Evolutionary conservation across 2,113 vertebrate species (phyloP).

Genomic region (Grantiella picta): DNA sequence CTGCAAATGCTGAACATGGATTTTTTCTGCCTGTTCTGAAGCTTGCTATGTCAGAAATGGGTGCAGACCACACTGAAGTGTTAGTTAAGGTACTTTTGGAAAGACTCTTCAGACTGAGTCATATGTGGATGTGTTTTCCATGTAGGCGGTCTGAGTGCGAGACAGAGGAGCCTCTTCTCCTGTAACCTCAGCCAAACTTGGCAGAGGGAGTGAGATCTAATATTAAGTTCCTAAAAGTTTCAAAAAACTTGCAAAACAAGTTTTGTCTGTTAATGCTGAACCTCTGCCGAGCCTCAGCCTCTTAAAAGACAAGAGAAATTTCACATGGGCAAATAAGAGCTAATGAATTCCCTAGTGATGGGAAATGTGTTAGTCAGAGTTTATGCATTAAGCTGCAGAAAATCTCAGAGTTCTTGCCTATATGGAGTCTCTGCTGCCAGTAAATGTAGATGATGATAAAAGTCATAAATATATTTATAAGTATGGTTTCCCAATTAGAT

Average conservation of each 20-base stretch:
- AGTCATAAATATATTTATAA: not conserved
- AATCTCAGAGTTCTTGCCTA: not conserved
- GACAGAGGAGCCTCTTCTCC: not conserved
- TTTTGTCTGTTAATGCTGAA: not conserved
- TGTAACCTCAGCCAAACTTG: not conserved
- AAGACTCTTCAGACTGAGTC: not conserved
- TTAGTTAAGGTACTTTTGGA: not conserved
- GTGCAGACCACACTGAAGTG: not conserved
- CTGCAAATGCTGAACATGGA: not conserved
- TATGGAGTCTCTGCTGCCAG: not conserved
- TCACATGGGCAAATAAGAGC: not conserved
- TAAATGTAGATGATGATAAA: not conserved
- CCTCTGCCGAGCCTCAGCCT: not conserved
- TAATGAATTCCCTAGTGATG: slow-evolving; percentile 6
- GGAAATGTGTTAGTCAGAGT: slow-evolving; percentile 31
- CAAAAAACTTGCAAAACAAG: not conserved
- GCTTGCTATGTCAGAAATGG: not conserved
- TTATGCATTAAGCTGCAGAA: not conserved
- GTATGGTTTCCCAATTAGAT: not conserved
- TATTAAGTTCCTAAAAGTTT: not conserved
- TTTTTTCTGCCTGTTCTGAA: not conserved
- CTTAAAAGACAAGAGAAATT: not conserved
- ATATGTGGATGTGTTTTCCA: not conserved
- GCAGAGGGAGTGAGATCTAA: not conserved
- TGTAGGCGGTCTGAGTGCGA: not conserved